These are phyloP conservation scores for Brachionus rubens DNA, from an alignment of 1,140 invertebrate species.

Conservation along the genomic window DNA sequence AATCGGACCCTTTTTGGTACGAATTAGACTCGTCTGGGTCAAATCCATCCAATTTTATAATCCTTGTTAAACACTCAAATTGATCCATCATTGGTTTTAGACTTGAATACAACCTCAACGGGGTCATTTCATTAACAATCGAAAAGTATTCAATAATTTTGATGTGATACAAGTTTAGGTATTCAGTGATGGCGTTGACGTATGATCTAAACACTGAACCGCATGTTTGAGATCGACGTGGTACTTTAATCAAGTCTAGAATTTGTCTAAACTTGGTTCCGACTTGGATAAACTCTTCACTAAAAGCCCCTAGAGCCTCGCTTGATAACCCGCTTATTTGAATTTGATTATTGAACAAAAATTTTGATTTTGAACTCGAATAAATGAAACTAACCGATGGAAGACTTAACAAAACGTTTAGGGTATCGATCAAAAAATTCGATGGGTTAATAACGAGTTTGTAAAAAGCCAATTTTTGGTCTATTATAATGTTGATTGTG, in stretches of 20 bases:
- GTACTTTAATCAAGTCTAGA: neutral
- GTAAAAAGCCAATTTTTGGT: neutral
- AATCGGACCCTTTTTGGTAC: neutral
- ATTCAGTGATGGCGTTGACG: neutral
- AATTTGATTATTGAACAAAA: conserved; percentile 7
- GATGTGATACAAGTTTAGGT: neutral
- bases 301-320: conserved; percentile 4
- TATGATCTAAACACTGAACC: conserved; percentile 31
- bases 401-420: conserved; percentile 14
- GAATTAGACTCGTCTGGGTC: neutral
- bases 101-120: neutral
- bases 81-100: conserved; percentile 3
- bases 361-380: neutral
- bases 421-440: conserved; percentile 1
- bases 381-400: conserved; percentile 18
- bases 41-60: conserved; percentile 2
- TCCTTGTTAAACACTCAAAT: neutral
- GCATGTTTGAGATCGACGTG: neutral
- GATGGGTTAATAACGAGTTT: neutral
- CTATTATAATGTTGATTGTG: conserved; percentile 16
- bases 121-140: neutral
- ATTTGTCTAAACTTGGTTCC: neutral
- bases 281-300: neutral
- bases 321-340: conserved; percentile 36
- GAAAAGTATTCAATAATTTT: neutral